Evolutionary conservation across 2,888 invertebrate genomes (phyloP).

Genomic region (Caenorhabditis afra): DNA sequence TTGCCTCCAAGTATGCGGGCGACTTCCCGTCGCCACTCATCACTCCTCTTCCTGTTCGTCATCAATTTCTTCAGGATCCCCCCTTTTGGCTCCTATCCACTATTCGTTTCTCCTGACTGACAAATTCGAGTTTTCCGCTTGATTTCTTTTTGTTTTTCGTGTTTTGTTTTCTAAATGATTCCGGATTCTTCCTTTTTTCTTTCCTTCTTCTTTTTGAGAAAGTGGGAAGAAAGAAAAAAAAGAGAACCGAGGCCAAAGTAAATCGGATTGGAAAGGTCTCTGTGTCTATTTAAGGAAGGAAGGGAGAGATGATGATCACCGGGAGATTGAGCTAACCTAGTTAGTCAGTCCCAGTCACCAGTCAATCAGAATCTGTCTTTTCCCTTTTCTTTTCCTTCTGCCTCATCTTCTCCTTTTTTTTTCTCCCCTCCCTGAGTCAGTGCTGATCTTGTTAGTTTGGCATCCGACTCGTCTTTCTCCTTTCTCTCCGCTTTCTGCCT

Average conservation of each 20-base stretch:
- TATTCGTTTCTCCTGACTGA: conserved; percentile 8
- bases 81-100: background rate
- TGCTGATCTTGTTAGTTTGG: conserved; percentile 29
- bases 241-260: no score
- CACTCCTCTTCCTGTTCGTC: conserved; percentile 15
- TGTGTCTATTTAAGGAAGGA: background rate
- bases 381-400: background rate
- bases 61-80: background rate
- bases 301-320: conserved; percentile 33
- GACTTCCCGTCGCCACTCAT: background rate
- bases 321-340: conserved; percentile 50
- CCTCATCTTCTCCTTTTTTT: background rate
- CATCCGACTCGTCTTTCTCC: conserved; percentile 12
- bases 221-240: no score
- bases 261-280: background rate
- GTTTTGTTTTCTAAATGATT: background rate
- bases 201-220: background rate
- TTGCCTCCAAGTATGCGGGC: no score
- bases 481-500: background rate
- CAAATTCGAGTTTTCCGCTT: conserved; percentile 29
- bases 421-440: background rate
- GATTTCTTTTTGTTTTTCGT: conserved; percentile 42
- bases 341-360: conserved; percentile 53
- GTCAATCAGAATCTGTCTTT: conserved; percentile 44
- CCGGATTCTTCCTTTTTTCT: conserved; percentile 9